Conservation (phyloP, 2,113 vertebrate species). For the Mirounga angustirostris region DNA sequence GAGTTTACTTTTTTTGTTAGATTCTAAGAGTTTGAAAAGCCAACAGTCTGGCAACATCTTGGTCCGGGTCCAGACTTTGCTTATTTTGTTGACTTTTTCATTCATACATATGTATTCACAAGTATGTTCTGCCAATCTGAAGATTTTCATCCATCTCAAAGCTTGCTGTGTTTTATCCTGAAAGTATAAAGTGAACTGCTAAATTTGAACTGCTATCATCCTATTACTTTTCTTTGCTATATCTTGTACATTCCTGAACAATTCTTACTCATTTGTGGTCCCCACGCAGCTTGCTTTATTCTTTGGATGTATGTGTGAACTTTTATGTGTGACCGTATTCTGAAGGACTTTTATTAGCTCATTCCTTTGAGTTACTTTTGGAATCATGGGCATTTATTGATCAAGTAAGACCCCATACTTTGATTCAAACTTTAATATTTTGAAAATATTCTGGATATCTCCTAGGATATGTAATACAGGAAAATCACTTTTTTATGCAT, state of each 20-base stretch:
- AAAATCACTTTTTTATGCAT: not conserved
- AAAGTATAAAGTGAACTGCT: not conserved
- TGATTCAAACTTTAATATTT: not conserved
- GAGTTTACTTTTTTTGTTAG: not conserved
- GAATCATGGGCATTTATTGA: not conserved
- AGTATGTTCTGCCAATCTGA: not conserved
- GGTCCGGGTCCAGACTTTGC: not conserved
- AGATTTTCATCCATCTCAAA: not conserved
- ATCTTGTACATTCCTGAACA: not conserved
- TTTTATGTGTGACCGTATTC: not conserved
- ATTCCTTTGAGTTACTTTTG: not conserved
- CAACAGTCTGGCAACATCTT: not conserved
- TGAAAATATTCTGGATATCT: slow-evolving; percentile 32
- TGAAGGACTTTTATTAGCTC: not conserved
- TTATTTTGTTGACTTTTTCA: not conserved
- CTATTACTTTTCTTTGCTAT: not conserved
- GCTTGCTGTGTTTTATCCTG: not conserved
- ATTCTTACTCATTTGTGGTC: not conserved
- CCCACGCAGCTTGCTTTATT: not conserved
- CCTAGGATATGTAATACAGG: not conserved
- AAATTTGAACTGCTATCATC: not conserved
- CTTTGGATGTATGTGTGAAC: not conserved
- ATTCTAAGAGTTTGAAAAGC: not conserved
- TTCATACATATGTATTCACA: not conserved
- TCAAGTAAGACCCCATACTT: not conserved